A percentile compares a stretch with the other conserved stretches of the same genome.
phyloP scores from a whole-genome alignment of 2,113 vertebrate genomes.

The Melanotaenia duboulayi region DNA sequence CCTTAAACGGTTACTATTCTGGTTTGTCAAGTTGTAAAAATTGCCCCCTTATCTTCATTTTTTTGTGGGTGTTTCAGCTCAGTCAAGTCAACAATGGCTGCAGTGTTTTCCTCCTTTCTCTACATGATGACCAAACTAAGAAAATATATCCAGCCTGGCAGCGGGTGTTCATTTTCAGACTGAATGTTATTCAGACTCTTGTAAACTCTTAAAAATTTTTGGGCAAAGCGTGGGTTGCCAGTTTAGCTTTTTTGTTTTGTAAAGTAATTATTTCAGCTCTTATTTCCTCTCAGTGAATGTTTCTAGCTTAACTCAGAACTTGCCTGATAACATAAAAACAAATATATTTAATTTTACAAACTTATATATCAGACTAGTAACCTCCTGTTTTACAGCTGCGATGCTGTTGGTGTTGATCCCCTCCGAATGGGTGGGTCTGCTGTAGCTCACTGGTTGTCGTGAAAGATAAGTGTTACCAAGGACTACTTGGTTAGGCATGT shows the following conservation, averaged over 20 bases:
- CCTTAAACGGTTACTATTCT: not conserved
- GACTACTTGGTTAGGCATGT: slow-evolving; percentile 41
- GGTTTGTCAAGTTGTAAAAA: not conserved
- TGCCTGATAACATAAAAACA: not conserved
- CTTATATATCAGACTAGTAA: slow-evolving; percentile 4
- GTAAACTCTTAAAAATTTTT: not conserved
- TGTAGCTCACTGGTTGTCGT: slow-evolving; percentile 48
- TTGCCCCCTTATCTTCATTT: not conserved
- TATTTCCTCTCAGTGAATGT: not conserved
- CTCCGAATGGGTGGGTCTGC: slow-evolving; percentile 36
- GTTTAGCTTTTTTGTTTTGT: not conserved
- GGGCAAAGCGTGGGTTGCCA: not conserved
- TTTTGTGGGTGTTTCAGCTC: not conserved
- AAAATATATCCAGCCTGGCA: not conserved
- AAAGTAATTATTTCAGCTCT: not conserved
- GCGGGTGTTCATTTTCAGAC: not conserved
- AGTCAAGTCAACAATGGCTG: not conserved
- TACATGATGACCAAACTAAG: not conserved
- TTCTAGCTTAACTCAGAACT: not conserved
- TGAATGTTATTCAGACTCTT: not conserved
- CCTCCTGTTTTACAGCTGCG: not conserved
- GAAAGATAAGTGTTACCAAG: slow-evolving; percentile 54
- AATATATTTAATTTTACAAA: too few relatives aligned
- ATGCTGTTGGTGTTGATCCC: slow-evolving; percentile 5
- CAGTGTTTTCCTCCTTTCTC: not conserved